Percentiles rank a stretch among this genome's conserved stretches.
Conservation (phyloP, 2,888 invertebrate species). For the Lithophane semibrunnea region DNA sequence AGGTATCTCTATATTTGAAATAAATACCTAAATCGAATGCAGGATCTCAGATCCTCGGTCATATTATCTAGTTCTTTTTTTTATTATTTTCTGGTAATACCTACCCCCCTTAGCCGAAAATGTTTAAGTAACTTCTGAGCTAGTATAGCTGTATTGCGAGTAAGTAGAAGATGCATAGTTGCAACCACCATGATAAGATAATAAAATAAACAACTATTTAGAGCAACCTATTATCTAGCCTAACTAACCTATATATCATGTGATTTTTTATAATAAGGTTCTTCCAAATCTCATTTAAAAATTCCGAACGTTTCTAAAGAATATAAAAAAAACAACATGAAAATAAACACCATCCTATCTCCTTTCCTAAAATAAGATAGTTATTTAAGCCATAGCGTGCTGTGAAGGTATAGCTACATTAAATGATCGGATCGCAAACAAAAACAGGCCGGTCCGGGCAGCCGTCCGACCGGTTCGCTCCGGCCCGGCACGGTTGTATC, state of each 20-base stretch:
- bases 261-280: neutral
- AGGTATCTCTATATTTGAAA: neutral
- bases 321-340: neutral
- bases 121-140: neutral
- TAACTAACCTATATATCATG: neutral
- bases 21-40: neutral
- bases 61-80: neutral
- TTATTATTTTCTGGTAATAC: no score
- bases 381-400: slow-evolving; percentile 77
- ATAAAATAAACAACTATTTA: neutral
- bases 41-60: neutral
- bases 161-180: neutral
- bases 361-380: slow-evolving; percentile 81
- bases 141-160: neutral
- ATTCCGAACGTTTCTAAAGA: neutral
- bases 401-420: slow-evolving; percentile 71
- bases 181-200: neutral
- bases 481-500: slow-evolving; percentile 12
- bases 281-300: neutral
- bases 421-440: slow-evolving; percentile 87
- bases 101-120: neutral
- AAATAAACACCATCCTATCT: slow-evolving; percentile 59
- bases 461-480: slow-evolving; percentile 73
- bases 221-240: neutral
- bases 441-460: slow-evolving; percentile 77